These are phyloP conservation scores for Dendrolimus kikuchii DNA, from an alignment of 1,140 invertebrate species.

Conservation along the genomic window DNA sequence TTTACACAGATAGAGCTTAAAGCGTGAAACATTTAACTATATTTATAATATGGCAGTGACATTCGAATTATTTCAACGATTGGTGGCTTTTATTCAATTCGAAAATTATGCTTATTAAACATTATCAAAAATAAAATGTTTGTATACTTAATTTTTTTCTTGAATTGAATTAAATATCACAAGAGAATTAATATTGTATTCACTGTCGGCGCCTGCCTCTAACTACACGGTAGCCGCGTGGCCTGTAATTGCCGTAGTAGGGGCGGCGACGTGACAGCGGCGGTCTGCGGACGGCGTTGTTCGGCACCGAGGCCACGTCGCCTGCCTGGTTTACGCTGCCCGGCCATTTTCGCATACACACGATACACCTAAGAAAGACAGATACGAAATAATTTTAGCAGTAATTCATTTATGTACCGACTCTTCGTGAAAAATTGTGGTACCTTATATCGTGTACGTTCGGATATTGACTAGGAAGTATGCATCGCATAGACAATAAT, in stretches of 20 bases:
- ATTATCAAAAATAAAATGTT: no score
- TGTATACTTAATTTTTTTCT: no score
- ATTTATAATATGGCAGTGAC: background rate
- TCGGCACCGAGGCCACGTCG: conserved; percentile 39
- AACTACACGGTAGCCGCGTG: conserved; percentile 12
- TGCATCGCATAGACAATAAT: no score
- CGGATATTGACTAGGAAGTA: no score
- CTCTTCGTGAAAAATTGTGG: no score
- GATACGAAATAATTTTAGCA: conserved; percentile 6
- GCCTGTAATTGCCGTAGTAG: conserved; percentile 6
- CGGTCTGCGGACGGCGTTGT: conserved; percentile 29
- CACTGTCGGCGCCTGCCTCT: conserved; percentile 28
- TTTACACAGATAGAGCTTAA: background rate
- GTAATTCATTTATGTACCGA: conserved; percentile 1
- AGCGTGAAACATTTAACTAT: background rate
- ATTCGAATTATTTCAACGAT: no score
- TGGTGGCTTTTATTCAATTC: no score
- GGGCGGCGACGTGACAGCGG: conserved; percentile 8
- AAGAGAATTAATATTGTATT: conserved; percentile 2
- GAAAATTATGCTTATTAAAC: no score
- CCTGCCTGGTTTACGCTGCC: conserved; percentile 11
- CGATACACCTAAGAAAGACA: conserved; percentile 46
- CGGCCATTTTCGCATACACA: conserved; percentile 53
- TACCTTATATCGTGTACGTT: no score
- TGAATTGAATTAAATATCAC: background rate